Evolutionary conservation across 2,113 vertebrate species (phyloP).

Genomic region (Alectura lathami): DNA sequence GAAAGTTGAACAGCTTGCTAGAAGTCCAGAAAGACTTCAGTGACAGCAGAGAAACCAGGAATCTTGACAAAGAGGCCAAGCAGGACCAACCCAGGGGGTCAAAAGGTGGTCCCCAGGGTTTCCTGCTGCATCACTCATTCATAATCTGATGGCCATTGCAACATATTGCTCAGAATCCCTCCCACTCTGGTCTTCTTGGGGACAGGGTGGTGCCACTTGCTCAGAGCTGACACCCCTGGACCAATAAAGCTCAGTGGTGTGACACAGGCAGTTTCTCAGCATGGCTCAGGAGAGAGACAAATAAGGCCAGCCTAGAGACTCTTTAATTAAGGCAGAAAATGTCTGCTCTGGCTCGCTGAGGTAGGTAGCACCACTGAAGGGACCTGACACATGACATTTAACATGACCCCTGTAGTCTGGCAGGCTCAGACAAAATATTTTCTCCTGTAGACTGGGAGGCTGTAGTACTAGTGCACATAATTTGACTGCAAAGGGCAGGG

Average conservation of each 20-base stretch:
- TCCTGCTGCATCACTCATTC: neutral
- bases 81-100: neutral
- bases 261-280: neutral
- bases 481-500: neutral
- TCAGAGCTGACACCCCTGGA: neutral
- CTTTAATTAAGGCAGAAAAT: neutral
- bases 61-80: neutral
- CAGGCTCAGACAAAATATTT: neutral
- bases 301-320: neutral
- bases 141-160: rapidly evolving
- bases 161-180: neutral
- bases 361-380: rapidly evolving
- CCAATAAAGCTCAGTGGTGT: neutral
- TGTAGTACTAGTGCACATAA: rapidly evolving
- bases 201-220: neutral
- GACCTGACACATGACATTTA: neutral
- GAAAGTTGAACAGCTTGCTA: neutral
- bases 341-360: neutral
- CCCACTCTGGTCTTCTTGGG: neutral
- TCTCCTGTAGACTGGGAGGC: neutral
- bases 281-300: neutral
- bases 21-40: neutral
- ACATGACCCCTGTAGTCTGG: neutral
- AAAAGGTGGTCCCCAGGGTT: neutral
- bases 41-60: neutral